These are phyloP conservation scores for Bergia puertoricense DNA, from an alignment of 92 coral and sea anemone genomes.

Conservation along the genomic window DNA sequence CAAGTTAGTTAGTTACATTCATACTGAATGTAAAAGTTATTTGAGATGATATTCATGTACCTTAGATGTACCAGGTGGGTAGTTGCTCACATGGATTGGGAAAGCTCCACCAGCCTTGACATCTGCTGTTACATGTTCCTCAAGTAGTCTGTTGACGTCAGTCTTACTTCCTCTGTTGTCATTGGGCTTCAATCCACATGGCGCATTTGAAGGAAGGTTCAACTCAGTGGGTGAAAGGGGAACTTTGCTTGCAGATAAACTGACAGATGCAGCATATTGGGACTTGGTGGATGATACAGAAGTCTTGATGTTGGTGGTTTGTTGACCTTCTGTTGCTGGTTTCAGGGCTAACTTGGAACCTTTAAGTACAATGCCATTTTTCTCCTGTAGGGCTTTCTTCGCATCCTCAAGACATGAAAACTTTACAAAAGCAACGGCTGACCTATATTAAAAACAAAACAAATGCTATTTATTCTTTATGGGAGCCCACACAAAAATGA, in stretches of 20 bases:
- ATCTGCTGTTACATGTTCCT: neutral
- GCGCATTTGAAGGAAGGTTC: neutral
- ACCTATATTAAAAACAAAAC: neutral
- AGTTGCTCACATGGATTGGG: slow-evolving; percentile 64
- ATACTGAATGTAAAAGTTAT: too few relatives aligned
- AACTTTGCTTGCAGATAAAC: neutral
- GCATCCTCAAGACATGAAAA: slow-evolving; percentile 65
- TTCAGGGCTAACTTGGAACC: slow-evolving; percentile 50
- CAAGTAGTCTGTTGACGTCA: neutral
- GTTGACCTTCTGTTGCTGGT: slow-evolving; percentile 35
- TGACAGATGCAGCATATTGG: neutral
- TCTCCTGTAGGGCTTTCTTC: slow-evolving; percentile 56
- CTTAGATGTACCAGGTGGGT: slow-evolving; percentile 35
- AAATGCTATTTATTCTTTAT: too few relatives aligned
- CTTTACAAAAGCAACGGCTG: slow-evolving; percentile 64
- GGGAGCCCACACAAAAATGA: too few relatives aligned
- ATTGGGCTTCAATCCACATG: too few relatives aligned
- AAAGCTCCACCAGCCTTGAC: neutral
- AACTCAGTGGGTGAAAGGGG: neutral
- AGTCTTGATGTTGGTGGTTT: neutral
- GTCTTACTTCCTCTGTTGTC: neutral
- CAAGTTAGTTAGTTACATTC: too few relatives aligned
- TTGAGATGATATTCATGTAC: neutral
- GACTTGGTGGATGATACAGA: neutral
- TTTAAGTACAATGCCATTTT: slow-evolving; percentile 52